Evolutionary conservation across 2,113 vertebrate species (phyloP).

Genomic region (Pachycephala philippinensis): DNA sequence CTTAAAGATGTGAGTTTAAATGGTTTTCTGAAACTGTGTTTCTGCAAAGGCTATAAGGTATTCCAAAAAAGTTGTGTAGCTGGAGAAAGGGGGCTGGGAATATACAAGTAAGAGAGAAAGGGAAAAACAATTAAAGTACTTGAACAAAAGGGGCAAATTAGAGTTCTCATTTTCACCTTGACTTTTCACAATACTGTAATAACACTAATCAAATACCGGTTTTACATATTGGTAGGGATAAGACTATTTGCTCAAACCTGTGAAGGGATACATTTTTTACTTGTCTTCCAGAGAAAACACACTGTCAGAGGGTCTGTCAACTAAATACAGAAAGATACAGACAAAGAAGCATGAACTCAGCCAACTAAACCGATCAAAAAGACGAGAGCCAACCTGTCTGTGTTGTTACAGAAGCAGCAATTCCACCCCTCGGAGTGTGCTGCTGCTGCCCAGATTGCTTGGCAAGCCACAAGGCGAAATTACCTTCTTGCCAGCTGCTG

Average conservation of each 20-base stretch:
- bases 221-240: background rate
- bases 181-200: background rate
- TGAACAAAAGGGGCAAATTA: background rate
- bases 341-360: background rate
- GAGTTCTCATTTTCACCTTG: background rate
- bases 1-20: background rate
- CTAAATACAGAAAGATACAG: slow-evolving; percentile 39
- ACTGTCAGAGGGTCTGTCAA: slow-evolving; percentile 10
- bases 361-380: background rate
- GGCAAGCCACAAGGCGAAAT: slow-evolving; percentile 18
- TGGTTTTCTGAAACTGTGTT: background rate
- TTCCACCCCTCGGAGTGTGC: background rate
- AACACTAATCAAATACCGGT: background rate
- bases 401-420: background rate
- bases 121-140: background rate
- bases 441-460: background rate
- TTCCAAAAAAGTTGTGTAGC: background rate
- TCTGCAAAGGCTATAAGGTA: background rate
- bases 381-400: background rate
- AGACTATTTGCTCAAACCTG: background rate
- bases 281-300: background rate
- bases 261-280: background rate
- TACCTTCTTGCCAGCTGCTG: slow-evolving; percentile 24
- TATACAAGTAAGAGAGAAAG: background rate
- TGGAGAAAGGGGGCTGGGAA: background rate